Conservation (phyloP, 2,797 vertebrate species). For the Neomorphus geoffroyi region DNA sequence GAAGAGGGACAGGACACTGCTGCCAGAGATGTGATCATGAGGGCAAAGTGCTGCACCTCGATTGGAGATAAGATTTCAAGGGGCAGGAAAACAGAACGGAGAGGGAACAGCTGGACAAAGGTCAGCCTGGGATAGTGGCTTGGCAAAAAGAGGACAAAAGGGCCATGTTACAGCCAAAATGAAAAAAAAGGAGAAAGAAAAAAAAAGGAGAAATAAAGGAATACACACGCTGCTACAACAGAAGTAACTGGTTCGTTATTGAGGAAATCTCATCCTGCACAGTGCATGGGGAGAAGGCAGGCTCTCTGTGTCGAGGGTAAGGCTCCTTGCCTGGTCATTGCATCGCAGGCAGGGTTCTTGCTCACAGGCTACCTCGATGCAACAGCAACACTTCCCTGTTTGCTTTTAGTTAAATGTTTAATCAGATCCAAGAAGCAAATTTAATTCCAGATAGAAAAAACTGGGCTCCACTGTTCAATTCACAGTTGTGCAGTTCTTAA, state of each 20-base stretch:
- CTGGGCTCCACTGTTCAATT: not conserved
- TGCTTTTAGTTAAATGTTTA: constrained; percentile 44
- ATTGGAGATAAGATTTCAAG: not conserved
- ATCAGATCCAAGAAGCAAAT: constrained; percentile 5
- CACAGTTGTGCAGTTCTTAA: not conserved
- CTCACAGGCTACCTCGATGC: not conserved
- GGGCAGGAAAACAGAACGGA: not conserved
- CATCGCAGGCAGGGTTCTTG: not conserved
- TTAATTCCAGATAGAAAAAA: not conserved
- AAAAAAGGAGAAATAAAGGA: not conserved
- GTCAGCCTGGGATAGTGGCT: not conserved
- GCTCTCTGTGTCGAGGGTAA: not conserved
- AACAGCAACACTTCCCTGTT: not conserved
- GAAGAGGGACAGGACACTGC: fast-evolving
- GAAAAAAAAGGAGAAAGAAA: not conserved
- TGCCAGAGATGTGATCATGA: not conserved
- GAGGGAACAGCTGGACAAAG: constrained; percentile 23
- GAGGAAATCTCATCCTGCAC: not conserved
- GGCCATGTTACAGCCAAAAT: not conserved
- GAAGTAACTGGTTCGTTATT: fast-evolving
- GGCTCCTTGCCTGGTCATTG: not conserved
- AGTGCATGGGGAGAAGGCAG: not conserved
- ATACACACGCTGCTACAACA: not conserved
- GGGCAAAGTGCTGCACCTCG: not conserved
- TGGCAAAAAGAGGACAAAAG: not conserved